phyloP scores from a whole-genome alignment of 2,888 invertebrate species.

The Gymnoscelis rufifasciata region DNA sequence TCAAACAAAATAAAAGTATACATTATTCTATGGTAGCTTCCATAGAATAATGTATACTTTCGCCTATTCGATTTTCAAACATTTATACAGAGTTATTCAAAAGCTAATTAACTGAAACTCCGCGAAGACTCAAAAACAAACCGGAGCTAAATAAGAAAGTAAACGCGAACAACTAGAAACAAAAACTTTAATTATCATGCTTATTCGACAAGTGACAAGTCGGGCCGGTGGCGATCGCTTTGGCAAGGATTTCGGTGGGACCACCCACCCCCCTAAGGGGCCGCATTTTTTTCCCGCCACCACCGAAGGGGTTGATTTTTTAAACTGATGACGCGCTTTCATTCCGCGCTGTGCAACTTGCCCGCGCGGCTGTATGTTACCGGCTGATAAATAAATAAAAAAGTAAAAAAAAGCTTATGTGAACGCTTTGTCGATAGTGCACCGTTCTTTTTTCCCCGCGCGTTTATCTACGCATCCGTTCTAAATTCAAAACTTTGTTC shows the following conservation, averaged over 20 bases:
- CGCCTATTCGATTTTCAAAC: not conserved
- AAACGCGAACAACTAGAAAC: conserved; percentile 40
- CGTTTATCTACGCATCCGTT: conserved; percentile 62
- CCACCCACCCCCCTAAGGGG: conserved; percentile 64
- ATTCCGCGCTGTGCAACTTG: conserved; percentile 79
- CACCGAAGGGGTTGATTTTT: conserved; percentile 79
- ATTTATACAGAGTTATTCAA: conserved; percentile 13
- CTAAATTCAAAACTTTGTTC: conserved; percentile 44
- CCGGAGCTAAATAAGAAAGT: conserved; percentile 23
- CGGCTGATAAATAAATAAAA: conserved; percentile 72
- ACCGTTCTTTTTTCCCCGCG: conserved; percentile 58
- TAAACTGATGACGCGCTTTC: conserved; percentile 81
- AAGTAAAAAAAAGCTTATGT: conserved; percentile 50
- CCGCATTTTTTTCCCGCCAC: conserved; percentile 72
- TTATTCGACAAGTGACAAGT: conserved; percentile 78
- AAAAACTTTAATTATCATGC: conserved; percentile 75
- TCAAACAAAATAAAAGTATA: not conserved
- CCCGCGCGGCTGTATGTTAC: conserved; percentile 75
- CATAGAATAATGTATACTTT: too few species aligned
- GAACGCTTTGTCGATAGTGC: conserved; percentile 73
- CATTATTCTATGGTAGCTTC: too few species aligned
- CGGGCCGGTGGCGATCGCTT: conserved; percentile 72
- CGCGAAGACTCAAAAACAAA: conserved; percentile 20
- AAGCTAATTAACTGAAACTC: conserved; percentile 24
- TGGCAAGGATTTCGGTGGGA: conserved; percentile 75